Evolutionary conservation across 1,140 invertebrate genomes (phyloP), one percentile per base, ranked within the genome.

Genomic region (Leptoteleia sp.): DNA sequence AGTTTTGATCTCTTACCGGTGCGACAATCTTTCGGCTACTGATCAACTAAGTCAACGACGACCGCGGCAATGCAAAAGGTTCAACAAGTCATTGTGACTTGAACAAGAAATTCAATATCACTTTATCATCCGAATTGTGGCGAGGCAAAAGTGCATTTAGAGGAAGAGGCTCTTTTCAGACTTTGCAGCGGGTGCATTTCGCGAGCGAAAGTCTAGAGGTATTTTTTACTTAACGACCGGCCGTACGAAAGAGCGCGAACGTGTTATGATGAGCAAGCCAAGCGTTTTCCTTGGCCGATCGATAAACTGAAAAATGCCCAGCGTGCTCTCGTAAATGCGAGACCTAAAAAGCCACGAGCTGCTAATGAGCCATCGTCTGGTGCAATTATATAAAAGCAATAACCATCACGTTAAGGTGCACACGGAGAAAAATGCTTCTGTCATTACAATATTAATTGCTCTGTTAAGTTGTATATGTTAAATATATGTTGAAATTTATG

Each of bases 261-360:
- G 57, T 62, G 59, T 11, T 35, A 38, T 35, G 25, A 59, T 65
- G 52, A 65, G 48, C 43, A 75, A 59, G 48, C 48, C 42, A 75
- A 65, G 71, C 61, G 29, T 13, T 62, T 62, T 38, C 25, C 35
- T 22, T 11, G 42, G 17, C 16, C 47, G 62, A 75, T 75, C 71
- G 54, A 75, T 75, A 73, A 4, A 37, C 27, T 45, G 42, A 47
- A 64, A 54, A 73, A 55, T 55, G 25, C 37, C 8, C 7, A 37
- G 22, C 38, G 19, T 45, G 31, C 48, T 72, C 33, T 31, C 12
- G 9, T n/a, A n/a, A n/a, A n/a, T n/a, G 13, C 6, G 31, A 61
- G 43, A 61, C 31, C 37, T 45, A 59, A 19, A 59, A 71, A 50
- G 37, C 33, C 7, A 9, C 12, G 61, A 50, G 37, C 33, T 4